Base-by-base conservation (phyloP, 2,797 vertebrate species). In the Rousettus madagascariensis region DNA sequence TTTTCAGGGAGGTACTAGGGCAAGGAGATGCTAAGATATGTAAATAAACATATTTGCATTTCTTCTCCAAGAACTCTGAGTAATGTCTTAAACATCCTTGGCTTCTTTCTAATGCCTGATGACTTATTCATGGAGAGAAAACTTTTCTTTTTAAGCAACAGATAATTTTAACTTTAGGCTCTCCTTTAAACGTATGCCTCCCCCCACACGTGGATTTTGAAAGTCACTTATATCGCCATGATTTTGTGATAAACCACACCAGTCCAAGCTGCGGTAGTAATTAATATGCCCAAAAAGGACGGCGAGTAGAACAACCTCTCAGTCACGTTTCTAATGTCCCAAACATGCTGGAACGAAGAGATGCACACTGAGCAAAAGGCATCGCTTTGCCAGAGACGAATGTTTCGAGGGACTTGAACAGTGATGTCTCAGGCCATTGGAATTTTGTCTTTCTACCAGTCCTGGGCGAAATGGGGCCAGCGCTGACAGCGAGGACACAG, bases 41-140 rank as follows among this genome's bases (percentile, higher is more conserved):
- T 30, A 91, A 96, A 94, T 85, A 30, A 43, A 55, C 38, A 55
- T 13, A 86, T 92, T 75, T 94, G 49, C 85, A 84, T 84, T 46
- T 96, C 57, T 85, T 84, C 91, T 55, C 74, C 16, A 59, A 91
- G 59, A 86, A 53, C 16, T 41, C 55, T 16, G n/a, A 89, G 82
- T 63, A 49, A 82, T 77, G 85, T 69, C 82, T 91, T 68, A 68
- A 90, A 80, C 51, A 51, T 59, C 43, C 68, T 57, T n/a, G 8
- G 33, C 87, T 93, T 46, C 51, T 89, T 95, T 82, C 53, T 87
- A 72, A 82, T 13, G 51, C 36, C 57, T 30, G 49, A 36, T 20
- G 61, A 74, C 9, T 11, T 38, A 13, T 8, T 38, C 8, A 30
- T 19, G 36, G 49, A 71, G 43, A 57, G 12, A 43, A 83, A n/a